A percentile compares a stretch with the other conserved stretches of the same genome.
These are phyloP conservation scores for Pyrochroa serraticornis DNA, from an alignment of 2,888 invertebrate species.

Conservation along the genomic window DNA sequence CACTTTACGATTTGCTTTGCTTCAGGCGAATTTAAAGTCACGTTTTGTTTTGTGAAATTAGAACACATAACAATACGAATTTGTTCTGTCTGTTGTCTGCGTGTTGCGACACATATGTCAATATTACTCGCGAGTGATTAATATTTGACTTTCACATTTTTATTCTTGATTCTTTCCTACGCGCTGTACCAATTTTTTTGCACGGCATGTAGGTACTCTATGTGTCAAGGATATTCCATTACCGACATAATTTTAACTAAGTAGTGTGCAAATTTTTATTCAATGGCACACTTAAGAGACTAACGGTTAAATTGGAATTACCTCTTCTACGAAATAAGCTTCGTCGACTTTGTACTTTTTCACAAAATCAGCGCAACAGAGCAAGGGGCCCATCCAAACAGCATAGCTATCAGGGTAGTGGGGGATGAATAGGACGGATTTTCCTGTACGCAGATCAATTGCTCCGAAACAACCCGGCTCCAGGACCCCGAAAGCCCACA, in stretches of 20 bases:
- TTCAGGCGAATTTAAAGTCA: no score
- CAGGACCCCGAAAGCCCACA: constrained; percentile 90
- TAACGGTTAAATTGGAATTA: constrained; percentile 48
- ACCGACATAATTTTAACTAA: no score
- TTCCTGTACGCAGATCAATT: constrained; percentile 73
- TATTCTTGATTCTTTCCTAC: constrained; percentile 14
- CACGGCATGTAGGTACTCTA: constrained; percentile 13
- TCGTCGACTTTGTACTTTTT: constrained; percentile 83
- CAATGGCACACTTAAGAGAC: not conserved
- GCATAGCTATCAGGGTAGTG: constrained; percentile 84
- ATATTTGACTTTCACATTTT: constrained; percentile 16
- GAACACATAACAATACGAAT: no score
- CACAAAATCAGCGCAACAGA: constrained; percentile 74
- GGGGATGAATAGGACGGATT: constrained; percentile 83
- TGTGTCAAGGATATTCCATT: constrained; percentile 15
- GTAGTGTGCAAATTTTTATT: not conserved
- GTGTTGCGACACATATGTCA: no score
- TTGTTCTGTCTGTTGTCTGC: no score
- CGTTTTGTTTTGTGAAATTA: no score
- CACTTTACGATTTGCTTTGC: no score
- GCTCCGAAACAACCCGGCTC: constrained; percentile 92
- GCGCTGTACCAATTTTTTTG: constrained; percentile 3
- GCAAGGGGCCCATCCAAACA: constrained; percentile 92
- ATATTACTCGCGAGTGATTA: constrained; percentile 11
- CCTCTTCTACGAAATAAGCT: constrained; percentile 80